Percentiles rank a stretch among this genome's conserved stretches.
Evolutionary conservation across 2,888 invertebrate genomes (phyloP).

Genomic region (Drosophila kanekoi): DNA sequence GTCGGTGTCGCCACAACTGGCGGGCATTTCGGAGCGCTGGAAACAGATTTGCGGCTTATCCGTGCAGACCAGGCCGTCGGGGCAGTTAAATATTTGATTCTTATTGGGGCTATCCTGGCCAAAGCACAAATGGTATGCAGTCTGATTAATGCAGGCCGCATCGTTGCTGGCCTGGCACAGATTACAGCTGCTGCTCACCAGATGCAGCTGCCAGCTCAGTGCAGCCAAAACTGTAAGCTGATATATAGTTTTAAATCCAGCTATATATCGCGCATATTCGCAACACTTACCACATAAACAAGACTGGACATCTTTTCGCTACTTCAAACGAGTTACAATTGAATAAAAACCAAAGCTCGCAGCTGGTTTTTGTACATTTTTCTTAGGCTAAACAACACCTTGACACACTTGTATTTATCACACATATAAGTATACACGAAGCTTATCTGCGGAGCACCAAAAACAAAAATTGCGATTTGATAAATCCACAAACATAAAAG

Average conservation of each 20-base stretch:
- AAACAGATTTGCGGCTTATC: slow-evolving; percentile 79
- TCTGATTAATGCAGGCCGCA: slow-evolving; percentile 79
- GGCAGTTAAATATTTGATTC: slow-evolving; percentile 74
- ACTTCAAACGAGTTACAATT: slow-evolving; percentile 3
- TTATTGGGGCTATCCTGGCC: slow-evolving; percentile 63
- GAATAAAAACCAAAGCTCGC: neutral
- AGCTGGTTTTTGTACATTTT: slow-evolving; percentile 22
- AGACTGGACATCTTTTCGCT: slow-evolving; percentile 29
- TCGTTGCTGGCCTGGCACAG: slow-evolving; percentile 75
- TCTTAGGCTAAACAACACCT: slow-evolving; percentile 9
- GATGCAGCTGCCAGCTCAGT: slow-evolving; percentile 16
- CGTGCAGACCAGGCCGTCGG: slow-evolving; percentile 79
- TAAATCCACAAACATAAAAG: slow-evolving; percentile 10
- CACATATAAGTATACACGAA: no score
- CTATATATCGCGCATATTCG: neutral
- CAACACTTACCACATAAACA: slow-evolving; percentile 15
- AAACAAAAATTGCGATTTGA: slow-evolving; percentile 26
- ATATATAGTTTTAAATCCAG: neutral
- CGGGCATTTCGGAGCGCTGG: slow-evolving; percentile 72
- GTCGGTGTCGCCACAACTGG: slow-evolving; percentile 81
- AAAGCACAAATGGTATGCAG: slow-evolving; percentile 78
- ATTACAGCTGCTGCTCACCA: slow-evolving; percentile 61
- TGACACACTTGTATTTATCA: slow-evolving; percentile 30
- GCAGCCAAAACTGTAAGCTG: slow-evolving; percentile 30
- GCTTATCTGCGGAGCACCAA: slow-evolving; percentile 32